Base-by-base conservation (phyloP, 2,888 invertebrate species). In the Podotricha telesiphe region DNA sequence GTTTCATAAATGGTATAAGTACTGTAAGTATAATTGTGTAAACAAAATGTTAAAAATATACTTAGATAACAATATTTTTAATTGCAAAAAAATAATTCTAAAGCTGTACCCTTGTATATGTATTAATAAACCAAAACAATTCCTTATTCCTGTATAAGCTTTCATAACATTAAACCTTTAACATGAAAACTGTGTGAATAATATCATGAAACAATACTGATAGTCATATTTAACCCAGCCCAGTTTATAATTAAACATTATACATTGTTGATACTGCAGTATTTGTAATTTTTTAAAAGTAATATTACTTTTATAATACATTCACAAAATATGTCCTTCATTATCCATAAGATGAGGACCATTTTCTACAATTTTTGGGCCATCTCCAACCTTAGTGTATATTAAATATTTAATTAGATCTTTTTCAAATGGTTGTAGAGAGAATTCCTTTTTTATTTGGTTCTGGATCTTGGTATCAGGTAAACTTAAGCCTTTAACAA, bases 331-430 rank as follows among this genome's bases (percentile, higher is more conserved):
- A 62, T 73, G 70, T 10, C 91, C 91, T 65, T 75, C 70, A 37
- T 80, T 76, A 80, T 85, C 79, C 47, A 92, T 74, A 2, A 93
- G 82, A 79, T 92, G 89, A 55, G 81, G 80, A 13, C 80, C 83
- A 78, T 88, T 83, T 2, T 76, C 79, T 17, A 94, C 77, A 77
- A 94, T 86, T 76, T 92, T 90, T 10, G 98, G 98, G 0, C 98
- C 98, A 68, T 95, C 94, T 2, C 98, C 98, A 69, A 98, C 94
- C 90, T 95, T 95, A 0, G 98, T 98, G 78, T 96, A 94, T 76
- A 98, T 97, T 5, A 97, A 94, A 87, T 97, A 98, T 81, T 97
- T 96, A 13, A 98, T 86, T 59, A 94, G 82, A 80, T 96, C 96
- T 37, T 82, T 78, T 53, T 78, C 72, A 75, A 94, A 89, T 59